Base-by-base conservation (phyloP, 2,113 vertebrate genomes). In the Sylvietta virens region DNA sequence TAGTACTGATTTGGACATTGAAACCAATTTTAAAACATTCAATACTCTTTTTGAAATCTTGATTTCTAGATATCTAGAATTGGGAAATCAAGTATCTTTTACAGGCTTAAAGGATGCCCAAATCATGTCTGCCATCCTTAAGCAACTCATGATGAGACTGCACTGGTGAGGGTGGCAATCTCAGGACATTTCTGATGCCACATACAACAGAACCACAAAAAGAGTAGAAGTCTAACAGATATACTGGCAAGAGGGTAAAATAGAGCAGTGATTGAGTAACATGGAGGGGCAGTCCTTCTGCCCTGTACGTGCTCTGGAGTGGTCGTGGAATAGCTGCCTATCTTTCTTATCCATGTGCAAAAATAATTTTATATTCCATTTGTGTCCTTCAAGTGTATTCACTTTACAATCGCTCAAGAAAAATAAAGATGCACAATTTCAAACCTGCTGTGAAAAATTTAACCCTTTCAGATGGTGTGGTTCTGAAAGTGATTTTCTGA, bases 291-390 rank as follows among this genome's bases (percentile, higher is more conserved):
- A 64, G 48, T 35, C 27, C 14, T 73, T 24, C 53, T 66, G 23
- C 28, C 28, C 69, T 48, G 13, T 21, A 18, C 33, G 50, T 39
- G 31, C 66, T 86, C 58, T 53, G n/a, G 28, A 26, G 5, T 27
- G 33, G 6, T 16, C 0, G 1, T 28, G 16, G 26, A 35, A 86
- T 72, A n/a, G 11, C 9, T 86, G n/a, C 11, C 18, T 17, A 0
- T 8, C 6, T 35, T 76, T 84, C 23, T 78, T 40, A 35, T 48
- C 44, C 9, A 17, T 7, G 11, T 24, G 6, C 45, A 72, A 60
- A 78, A 81, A 64, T 3, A 72, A 62, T 30, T 44, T 19, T 22
- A 6, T 35, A 58, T 60, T 84, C 56, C 11, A 20, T 50, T 31
- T 66, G 12, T n/a, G 23, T n/a, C 16, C 27, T 51, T 47, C n/a